phyloP scores from a whole-genome alignment of 2,797 vertebrate species.

The Thunnus albacares region DNA sequence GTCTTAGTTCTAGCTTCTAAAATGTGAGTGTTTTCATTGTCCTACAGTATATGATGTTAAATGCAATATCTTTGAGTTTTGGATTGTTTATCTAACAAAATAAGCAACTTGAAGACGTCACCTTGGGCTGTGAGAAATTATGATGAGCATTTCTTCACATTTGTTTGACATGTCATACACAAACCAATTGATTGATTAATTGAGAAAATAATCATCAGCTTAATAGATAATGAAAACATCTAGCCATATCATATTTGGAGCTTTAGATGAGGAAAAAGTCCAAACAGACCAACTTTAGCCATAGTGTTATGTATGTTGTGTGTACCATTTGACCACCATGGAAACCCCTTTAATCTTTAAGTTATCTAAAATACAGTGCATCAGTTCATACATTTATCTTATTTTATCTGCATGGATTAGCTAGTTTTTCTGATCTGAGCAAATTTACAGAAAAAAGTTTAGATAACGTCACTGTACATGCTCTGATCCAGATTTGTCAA shows the following conservation, averaged over 20 bases:
- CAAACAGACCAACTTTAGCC: neutral
- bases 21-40: too few species aligned
- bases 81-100: too few species aligned
- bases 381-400: neutral
- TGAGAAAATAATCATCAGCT: too few species aligned
- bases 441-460: slow-evolving; percentile 4
- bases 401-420: slow-evolving; percentile 10
- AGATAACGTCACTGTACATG: neutral
- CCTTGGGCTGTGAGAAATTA: too few species aligned
- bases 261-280: neutral
- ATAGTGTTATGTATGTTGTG: neutral
- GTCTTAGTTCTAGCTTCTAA: too few species aligned
- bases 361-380: neutral
- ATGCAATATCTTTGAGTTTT: too few species aligned
- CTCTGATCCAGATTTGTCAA: slow-evolving; percentile 4
- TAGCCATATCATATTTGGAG: too few species aligned
- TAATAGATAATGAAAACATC: too few species aligned
- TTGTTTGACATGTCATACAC: neutral
- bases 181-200: neutral
- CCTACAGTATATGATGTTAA: too few species aligned
- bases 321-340: neutral
- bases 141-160: too few species aligned
- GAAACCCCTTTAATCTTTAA: slow-evolving; percentile 2
- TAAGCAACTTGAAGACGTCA: too few species aligned
- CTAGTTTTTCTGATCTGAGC: neutral